Conservation (phyloP, 1,140 invertebrate genomes). For the Drosophila biarmipes region DNA sequence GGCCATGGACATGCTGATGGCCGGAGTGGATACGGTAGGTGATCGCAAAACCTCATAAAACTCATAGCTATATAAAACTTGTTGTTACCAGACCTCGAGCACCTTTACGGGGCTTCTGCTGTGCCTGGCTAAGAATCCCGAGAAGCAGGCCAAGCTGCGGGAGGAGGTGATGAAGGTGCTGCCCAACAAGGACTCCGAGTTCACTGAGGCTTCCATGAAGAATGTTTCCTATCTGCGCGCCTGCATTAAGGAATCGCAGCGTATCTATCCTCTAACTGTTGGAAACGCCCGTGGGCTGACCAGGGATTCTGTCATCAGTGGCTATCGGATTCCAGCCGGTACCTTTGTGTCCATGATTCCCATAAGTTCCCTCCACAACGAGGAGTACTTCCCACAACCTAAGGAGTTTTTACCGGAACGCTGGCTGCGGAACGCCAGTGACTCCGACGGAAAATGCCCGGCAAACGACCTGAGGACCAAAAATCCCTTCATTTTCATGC, state of each 20-base stretch:
- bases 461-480: constrained; percentile 74
- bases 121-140: constrained; percentile 88
- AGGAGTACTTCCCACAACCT: constrained; percentile 85
- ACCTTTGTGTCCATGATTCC: constrained; percentile 85
- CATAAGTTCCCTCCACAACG: constrained; percentile 76
- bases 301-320: constrained; percentile 86
- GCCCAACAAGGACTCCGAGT: constrained; percentile 84
- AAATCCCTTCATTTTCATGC: constrained; percentile 87
- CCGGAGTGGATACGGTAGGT: constrained; percentile 82
- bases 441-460: constrained; percentile 33
- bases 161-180: constrained; percentile 88
- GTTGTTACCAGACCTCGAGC: constrained; percentile 50
- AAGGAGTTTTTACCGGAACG: constrained; percentile 87
- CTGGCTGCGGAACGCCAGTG: constrained; percentile 84
- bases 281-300: constrained; percentile 85
- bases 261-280: constrained; percentile 85
- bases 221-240: constrained; percentile 88
- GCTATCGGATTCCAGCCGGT: constrained; percentile 87
- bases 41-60: neutral
- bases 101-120: constrained; percentile 44
- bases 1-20: constrained; percentile 84
- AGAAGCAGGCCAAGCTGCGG: constrained; percentile 89
- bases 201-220: constrained; percentile 86
- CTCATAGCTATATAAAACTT: no score
- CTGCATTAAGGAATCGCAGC: constrained; percentile 88